Evolutionary conservation across 2,888 invertebrate species (phyloP), one percentile per base, ranked within the genome.

Genomic region (Drosophila hamatofila): DNA sequence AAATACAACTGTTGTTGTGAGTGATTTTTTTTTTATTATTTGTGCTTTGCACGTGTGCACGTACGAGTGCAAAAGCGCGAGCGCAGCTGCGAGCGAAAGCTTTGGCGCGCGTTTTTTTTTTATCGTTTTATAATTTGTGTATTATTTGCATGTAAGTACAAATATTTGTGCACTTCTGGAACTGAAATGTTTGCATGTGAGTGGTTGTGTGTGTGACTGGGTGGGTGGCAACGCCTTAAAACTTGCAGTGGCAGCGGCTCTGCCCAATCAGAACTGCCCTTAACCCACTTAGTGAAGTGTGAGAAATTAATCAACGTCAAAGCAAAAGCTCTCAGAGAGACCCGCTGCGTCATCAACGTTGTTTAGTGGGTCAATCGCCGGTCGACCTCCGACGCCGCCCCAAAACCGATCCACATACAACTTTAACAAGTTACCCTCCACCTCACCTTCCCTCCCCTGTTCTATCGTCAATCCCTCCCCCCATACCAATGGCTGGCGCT

Each of bases 221-320:
- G 35, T 62, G 27, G 30, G 48, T 46, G 69, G 56, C 73, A 60
- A 72, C 79, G 78, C 78, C 75, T 75, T 67, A 44, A 72, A 74
- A 62, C n/a, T 69, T n/a, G 46, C 46, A 25, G 46, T 5, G 16
- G 44, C 27, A 46, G 21, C 51, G 56, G 12, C 41, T 57, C 41
- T 57, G 37, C 49, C 62, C 65, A 77, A 70, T 74, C 57, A 70
- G 62, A 70, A 70, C 60, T 59, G 76, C 83, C 86, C 86, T 85
- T 85, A 78, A 83, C 86, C 83, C 83, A 79, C 65, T 82, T 69
- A 49, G 46, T 48, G 42, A 63, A 55, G 70, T 62, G 46, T 65
- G 62, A 69, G 61, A 70, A 76, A 74, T 84, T 70, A 69, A 71
- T 69, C 67, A 79, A 73, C 51, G 41, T n/a, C 46, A 37, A 58